Evolutionary conservation across 2,113 vertebrate species (phyloP).

Genomic region (Atlantisia rogersi): DNA sequence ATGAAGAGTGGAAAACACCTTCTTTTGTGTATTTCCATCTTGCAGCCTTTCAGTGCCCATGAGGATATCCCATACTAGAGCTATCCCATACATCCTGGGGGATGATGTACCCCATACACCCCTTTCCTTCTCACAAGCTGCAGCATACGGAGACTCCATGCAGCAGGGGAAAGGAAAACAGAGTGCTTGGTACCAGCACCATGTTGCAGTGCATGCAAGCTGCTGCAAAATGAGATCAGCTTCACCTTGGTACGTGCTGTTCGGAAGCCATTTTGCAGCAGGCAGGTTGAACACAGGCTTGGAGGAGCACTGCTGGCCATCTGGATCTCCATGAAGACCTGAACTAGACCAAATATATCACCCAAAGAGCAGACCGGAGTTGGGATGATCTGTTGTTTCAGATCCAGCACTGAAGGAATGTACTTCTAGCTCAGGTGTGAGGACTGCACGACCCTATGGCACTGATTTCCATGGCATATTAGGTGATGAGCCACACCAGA

Average conservation of each 20-base stretch:
- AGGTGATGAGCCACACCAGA: background rate
- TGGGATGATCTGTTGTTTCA: background rate
- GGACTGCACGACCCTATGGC: background rate
- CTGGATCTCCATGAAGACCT: background rate
- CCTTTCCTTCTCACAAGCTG: background rate
- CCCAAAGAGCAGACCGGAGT: background rate
- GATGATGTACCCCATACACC: background rate
- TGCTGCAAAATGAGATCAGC: background rate
- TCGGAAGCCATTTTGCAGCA: background rate
- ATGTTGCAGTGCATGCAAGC: background rate
- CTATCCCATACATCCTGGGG: no score
- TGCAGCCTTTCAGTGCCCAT: background rate
- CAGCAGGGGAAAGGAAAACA: background rate
- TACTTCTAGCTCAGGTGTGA: background rate
- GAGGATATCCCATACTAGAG: background rate
- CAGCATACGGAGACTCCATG: accelerated
- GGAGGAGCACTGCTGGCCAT: accelerated
- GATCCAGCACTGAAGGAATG: background rate
- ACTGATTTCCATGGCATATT: background rate
- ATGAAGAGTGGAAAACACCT: background rate
- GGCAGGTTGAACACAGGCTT: background rate
- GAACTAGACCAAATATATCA: background rate
- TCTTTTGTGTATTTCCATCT: background rate
- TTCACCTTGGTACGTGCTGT: background rate
- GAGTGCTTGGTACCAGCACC: background rate